phyloP scores from a whole-genome alignment of 2,888 invertebrate species.

The Andrena fulva region DNA sequence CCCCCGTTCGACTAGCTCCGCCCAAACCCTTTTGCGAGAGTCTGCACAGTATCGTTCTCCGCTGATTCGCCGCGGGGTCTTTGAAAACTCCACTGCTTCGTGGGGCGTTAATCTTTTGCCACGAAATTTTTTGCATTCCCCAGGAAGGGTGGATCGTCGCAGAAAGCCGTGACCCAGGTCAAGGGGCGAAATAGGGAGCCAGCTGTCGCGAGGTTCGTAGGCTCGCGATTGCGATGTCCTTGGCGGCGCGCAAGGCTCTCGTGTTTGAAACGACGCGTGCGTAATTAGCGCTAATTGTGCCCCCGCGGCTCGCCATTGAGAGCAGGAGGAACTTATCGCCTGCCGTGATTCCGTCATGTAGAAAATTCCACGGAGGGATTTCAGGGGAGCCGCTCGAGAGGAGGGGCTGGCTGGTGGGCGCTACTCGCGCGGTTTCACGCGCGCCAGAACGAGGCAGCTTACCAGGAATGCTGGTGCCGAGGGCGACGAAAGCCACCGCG shows the following conservation, averaged over 20 bases:
- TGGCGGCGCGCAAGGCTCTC: not conserved
- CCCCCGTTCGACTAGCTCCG: too few relatives aligned
- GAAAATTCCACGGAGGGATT: slow-evolving; percentile 18
- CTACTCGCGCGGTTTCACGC: slow-evolving; percentile 10
- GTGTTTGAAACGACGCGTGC: not conserved
- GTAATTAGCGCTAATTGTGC: slow-evolving; percentile 48
- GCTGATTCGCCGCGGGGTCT: too few relatives aligned
- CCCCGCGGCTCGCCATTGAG: not conserved
- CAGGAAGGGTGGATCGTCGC: not conserved
- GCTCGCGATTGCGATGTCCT: slow-evolving; percentile 12
- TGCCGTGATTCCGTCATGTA: slow-evolving; percentile 8
- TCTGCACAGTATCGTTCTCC: too few relatives aligned
- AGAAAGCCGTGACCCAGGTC: not conserved
- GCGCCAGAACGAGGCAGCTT: slow-evolving; percentile 72
- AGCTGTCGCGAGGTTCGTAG: not conserved
- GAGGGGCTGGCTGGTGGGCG: not conserved
- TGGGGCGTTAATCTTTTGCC: too few relatives aligned
- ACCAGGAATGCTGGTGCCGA: slow-evolving; percentile 99
- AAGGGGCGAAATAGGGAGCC: not conserved
- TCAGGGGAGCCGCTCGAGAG: not conserved
- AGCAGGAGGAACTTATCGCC: slow-evolving; percentile 17
- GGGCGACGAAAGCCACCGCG: slow-evolving; percentile 98
- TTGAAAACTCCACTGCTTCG: too few relatives aligned
- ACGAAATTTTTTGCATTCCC: not conserved
- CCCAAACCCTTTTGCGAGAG: too few relatives aligned